Base-by-base conservation (phyloP, 2,888 invertebrate species). In the Tiliacea citrago region DNA sequence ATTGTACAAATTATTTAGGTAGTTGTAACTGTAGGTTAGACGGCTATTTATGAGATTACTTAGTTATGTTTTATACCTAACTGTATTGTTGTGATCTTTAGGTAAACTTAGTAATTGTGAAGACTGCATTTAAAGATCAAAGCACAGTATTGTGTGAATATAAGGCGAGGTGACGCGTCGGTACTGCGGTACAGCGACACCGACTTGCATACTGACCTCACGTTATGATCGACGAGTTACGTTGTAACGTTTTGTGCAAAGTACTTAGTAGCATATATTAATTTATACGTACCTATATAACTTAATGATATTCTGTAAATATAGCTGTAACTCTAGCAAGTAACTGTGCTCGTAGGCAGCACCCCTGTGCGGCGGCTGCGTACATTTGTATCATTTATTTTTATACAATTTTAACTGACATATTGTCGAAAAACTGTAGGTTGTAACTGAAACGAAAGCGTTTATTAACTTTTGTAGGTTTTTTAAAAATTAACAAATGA, bases 201-300 rank as follows among this genome's bases (percentile, higher is more conserved):
- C 49, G 74, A 72, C 85, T 78, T 60, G 79, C 35, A 35, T 79
- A 89, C 91, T 90, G 91, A 94, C 95, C 95, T 95, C 95, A 93
- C 89, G 89, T 90, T 90, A 89, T 88, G 91, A 91, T 89, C 91
- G 90, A 90, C 88, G 84, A 91, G 88, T 91, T 93, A 92, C 90
- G 91, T 94, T 94, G 94, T 95, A 94, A 95, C 94, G 93, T 92
- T 93, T 93, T 96, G 96, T 95, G 96, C 96, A 96, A 95, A 95
- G 96, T 96, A 96, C 96, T 96, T 96, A 96, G 93, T 96, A 96
- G 96, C 92, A 92, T 94, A 94, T 95, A 96, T 95, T 96, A 96
- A 96, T 96, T 96, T 96, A 96, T 96, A 93, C 92, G 91, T 93
- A 93, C 90, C 82, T 91, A 91, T 90, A 88, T 95, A 94, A 94